Evolutionary conservation across 2,888 invertebrate species (phyloP).

Genomic region (Chironomus tentans): DNA sequence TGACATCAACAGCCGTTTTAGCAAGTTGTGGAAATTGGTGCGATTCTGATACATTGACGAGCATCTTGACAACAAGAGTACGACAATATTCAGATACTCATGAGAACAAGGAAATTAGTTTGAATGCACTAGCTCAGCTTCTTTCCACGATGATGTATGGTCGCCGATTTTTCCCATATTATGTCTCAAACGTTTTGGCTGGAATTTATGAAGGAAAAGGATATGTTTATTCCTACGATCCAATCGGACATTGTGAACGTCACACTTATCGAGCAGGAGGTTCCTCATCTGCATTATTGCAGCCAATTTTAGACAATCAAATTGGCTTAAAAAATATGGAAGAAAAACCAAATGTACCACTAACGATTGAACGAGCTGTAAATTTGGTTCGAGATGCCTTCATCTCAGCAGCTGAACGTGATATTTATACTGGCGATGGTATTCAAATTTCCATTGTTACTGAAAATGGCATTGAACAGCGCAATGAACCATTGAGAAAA

Average conservation of each 20-base stretch:
- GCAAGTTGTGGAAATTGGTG: conserved; percentile 97
- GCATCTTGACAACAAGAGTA: conserved; percentile 74
- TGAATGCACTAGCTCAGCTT: conserved; percentile 91
- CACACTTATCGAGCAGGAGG: conserved; percentile 81
- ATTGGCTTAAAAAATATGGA: conserved; percentile 82
- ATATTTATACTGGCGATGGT: conserved; percentile 93
- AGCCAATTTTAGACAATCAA: conserved; percentile 94
- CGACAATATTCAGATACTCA: conserved; percentile 95
- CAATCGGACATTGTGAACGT: conserved; percentile 89
- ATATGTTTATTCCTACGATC: conserved; percentile 93
- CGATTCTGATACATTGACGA: conserved; percentile 84
- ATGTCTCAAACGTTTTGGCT: conserved; percentile 87
- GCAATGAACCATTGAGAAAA: conserved; percentile 48
- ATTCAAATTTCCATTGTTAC: conserved; percentile 80
- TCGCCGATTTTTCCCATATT: conserved; percentile 97
- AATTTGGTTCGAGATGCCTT: conserved; percentile 89
- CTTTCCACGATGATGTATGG: conserved; percentile 91
- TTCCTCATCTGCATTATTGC: conserved; percentile 79
- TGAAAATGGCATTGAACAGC: conserved; percentile 66
- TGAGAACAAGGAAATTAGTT: conserved; percentile 75
- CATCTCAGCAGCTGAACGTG: conserved; percentile 94
- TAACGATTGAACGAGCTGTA: conserved; percentile 73
- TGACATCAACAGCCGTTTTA: conserved; percentile 78
- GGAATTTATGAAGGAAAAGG: conserved; percentile 89
- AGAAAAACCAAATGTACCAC: conserved; percentile 44